Conservation (phyloP, 2,888 invertebrate species). For the Drymonia ruficornis region DNA sequence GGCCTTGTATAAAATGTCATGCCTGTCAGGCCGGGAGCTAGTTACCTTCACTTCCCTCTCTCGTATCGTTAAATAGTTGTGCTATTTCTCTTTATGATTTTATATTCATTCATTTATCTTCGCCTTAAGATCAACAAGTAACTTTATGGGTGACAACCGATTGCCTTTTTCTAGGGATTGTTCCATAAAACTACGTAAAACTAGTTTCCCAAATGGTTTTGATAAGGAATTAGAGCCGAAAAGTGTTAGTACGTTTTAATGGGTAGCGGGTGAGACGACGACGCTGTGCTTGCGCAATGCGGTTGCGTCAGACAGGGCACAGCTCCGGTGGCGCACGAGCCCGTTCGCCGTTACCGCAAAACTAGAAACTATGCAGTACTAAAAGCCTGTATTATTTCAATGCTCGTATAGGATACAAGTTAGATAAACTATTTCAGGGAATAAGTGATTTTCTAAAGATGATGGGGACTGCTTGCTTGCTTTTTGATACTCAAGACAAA, state of each 20-base stretch:
- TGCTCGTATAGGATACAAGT: conserved; percentile 8
- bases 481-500: no score
- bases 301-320: conserved; percentile 50
- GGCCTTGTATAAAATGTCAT: conserved; percentile 36
- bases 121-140: not conserved
- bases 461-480: no score
- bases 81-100: conserved; percentile 13
- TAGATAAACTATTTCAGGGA: not conserved
- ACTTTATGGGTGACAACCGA: not conserved
- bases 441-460: no score
- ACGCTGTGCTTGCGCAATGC: conserved; percentile 47
- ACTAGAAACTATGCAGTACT: conserved; percentile 23
- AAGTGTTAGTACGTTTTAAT: conserved; percentile 8
- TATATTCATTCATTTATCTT: conserved; percentile 2
- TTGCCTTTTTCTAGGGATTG: not conserved
- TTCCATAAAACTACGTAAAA: not conserved
- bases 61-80: conserved; percentile 10
- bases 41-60: conserved; percentile 11
- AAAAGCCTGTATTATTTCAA: conserved; percentile 11
- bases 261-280: conserved; percentile 9
- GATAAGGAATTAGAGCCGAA: not conserved
- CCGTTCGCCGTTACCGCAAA: conserved; percentile 18
- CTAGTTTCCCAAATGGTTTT: not conserved
- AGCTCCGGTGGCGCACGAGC: conserved; percentile 25
- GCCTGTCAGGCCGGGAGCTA: conserved; percentile 7